Evolutionary conservation across 1,140 invertebrate species (phyloP).

Genomic region (Drosophila parabipectinata): DNA sequence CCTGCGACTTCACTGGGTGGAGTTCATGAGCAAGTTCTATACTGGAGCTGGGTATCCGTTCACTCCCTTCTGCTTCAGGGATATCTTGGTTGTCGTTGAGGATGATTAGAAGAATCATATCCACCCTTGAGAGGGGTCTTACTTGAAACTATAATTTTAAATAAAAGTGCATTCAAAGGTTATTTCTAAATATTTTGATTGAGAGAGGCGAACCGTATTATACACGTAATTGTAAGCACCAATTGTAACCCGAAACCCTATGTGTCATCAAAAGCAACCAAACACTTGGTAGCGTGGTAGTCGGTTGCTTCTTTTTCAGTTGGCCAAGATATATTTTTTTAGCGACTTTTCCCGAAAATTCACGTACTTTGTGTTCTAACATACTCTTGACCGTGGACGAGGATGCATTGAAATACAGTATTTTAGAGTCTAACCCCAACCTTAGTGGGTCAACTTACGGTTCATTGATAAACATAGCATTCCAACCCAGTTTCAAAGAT

Average conservation of each 20-base stretch:
- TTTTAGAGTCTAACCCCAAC: slow-evolving; percentile 21
- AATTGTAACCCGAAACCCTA: background rate
- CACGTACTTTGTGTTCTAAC: slow-evolving; percentile 5
- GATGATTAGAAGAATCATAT: slow-evolving; percentile 43
- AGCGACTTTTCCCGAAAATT: background rate
- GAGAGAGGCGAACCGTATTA: background rate
- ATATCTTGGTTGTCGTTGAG: slow-evolving; percentile 88
- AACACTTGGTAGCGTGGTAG: background rate
- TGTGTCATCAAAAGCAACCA: background rate
- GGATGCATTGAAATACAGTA: slow-evolving; percentile 11
- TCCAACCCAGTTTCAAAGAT: slow-evolving; percentile 53
- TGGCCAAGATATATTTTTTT: background rate
- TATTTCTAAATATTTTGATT: background rate
- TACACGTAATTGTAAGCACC: background rate
- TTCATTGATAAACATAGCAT: slow-evolving; percentile 73
- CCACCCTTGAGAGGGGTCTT: background rate
- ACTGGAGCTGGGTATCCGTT: slow-evolving; percentile 94
- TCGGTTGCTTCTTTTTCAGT: background rate
- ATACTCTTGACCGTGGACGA: slow-evolving; percentile 21
- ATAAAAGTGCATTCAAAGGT: slow-evolving; percentile 1
- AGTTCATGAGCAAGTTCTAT: slow-evolving; percentile 99
- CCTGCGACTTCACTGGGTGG: slow-evolving; percentile 98
- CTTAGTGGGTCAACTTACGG: slow-evolving; percentile 51
- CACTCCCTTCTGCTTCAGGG: slow-evolving; percentile 96
- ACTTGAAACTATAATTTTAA: background rate